These are phyloP conservation scores for Oppia nitens DNA, from an alignment of 1,140 invertebrate species.

Conservation along the genomic window DNA sequence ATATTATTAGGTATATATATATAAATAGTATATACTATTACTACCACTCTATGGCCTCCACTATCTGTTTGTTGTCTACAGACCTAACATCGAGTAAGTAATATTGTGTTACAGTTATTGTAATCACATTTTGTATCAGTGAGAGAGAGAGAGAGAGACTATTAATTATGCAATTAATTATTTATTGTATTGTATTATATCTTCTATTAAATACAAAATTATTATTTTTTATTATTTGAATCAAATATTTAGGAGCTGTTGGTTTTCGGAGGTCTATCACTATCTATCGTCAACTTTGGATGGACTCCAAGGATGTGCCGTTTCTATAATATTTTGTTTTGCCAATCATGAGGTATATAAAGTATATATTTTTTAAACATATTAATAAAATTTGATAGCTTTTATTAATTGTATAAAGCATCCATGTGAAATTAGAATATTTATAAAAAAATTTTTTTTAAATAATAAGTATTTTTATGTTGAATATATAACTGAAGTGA, in stretches of 20 bases:
- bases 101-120: background rate
- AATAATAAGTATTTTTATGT: too few species aligned
- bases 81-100: constrained; percentile 15
- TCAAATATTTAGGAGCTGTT: constrained; percentile 11
- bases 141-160: background rate
- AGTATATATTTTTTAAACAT: too few species aligned
- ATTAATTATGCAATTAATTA: too few species aligned
- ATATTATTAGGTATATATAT: too few species aligned
- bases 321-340: constrained; percentile 18
- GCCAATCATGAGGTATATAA: constrained; percentile 17
- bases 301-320: constrained; percentile 16
- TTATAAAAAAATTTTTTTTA: too few species aligned
- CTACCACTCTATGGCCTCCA: constrained; percentile 18
- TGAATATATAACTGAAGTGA: too few species aligned
- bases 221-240: background rate
- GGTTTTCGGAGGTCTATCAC: constrained; percentile 17
- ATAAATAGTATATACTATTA: too few species aligned
- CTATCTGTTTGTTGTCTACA: constrained; percentile 16
- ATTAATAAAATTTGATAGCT: too few species aligned
- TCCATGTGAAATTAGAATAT: too few species aligned
- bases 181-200: too few species aligned
- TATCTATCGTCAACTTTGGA: constrained; percentile 15
- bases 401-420: too few species aligned
- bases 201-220: background rate
- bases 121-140: background rate